Conservation (phyloP, 2,113 vertebrate genomes). For the Thermophis baileyi region DNA sequence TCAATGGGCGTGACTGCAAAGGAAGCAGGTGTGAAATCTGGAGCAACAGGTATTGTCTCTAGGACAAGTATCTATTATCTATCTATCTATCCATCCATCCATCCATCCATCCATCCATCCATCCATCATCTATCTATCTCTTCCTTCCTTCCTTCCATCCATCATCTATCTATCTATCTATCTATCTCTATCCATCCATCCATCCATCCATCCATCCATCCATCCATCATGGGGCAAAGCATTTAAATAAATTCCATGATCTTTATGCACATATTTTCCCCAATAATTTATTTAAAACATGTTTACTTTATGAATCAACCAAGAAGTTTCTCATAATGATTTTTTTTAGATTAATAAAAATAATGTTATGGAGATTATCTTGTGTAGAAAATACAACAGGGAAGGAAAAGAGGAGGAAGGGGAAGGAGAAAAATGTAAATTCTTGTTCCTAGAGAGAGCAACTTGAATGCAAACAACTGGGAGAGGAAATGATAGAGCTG, state of each 20-base stretch:
- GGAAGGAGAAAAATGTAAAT: not conserved
- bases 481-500: not conserved
- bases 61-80: not conserved
- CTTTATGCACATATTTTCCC: not conserved
- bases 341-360: not conserved
- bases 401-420: not conserved
- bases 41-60: not conserved
- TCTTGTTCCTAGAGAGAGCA: too few species aligned
- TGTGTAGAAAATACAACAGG: not conserved
- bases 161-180: too few species aligned
- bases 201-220: too few species aligned
- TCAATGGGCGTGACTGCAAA: slow-evolving; percentile 71
- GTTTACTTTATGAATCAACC: not conserved
- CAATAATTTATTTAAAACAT: not conserved
- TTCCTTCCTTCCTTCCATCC: too few species aligned
- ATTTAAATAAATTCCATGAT: not conserved
- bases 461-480: not conserved
- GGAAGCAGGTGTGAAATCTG: slow-evolving; percentile 12
- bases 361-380: not conserved
- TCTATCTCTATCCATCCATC: too few species aligned
- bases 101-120: too few species aligned
- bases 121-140: too few species aligned
- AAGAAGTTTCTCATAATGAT: not conserved
- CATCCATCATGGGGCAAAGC: not conserved
- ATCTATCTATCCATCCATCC: too few species aligned